Percentiles rank a stretch among this genome's conserved stretches.
Conservation (phyloP, 1,140 invertebrate species). For the Probaryconus sp. region DNA sequence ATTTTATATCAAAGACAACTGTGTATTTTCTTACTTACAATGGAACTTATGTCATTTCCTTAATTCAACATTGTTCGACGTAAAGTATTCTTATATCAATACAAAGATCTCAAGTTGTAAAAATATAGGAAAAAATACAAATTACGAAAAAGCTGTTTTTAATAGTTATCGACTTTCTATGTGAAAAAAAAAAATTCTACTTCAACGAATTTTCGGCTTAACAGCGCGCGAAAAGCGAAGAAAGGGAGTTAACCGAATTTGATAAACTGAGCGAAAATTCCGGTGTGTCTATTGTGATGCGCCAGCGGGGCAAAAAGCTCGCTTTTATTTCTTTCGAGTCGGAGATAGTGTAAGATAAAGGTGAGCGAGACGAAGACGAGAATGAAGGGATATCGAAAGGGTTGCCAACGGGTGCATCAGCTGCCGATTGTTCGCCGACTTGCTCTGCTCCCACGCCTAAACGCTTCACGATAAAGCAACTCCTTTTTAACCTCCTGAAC, state of each 20-base stretch:
- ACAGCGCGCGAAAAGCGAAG: slow-evolving; percentile 13
- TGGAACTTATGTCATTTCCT: too few species aligned
- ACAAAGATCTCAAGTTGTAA: too few species aligned
- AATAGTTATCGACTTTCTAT: too few species aligned
- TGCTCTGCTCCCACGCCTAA: slow-evolving; percentile 69
- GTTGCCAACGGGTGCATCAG: slow-evolving; percentile 62
- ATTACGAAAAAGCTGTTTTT: too few species aligned
- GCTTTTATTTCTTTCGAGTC: slow-evolving; percentile 35
- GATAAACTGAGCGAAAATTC: slow-evolving; percentile 30
- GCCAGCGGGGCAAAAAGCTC: slow-evolving; percentile 31
- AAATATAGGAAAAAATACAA: too few species aligned
- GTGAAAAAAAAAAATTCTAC: too few species aligned
- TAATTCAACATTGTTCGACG: too few species aligned
- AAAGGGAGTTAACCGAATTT: slow-evolving; percentile 31
- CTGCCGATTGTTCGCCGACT: slow-evolving; percentile 43
- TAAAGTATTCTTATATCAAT: too few species aligned
- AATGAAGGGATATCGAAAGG: slow-evolving; percentile 34
- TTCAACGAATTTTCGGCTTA: too few species aligned
- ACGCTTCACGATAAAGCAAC: slow-evolving; percentile 69
- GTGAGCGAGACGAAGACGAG: slow-evolving; percentile 29
- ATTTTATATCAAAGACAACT: too few species aligned
- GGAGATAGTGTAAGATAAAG: slow-evolving; percentile 49
- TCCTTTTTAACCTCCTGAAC: slow-evolving; percentile 69
- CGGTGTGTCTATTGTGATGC: slow-evolving; percentile 15
- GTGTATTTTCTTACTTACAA: too few species aligned